Conservation (phyloP, 2,113 vertebrate genomes). For the Agapornis roseicollis region DNA sequence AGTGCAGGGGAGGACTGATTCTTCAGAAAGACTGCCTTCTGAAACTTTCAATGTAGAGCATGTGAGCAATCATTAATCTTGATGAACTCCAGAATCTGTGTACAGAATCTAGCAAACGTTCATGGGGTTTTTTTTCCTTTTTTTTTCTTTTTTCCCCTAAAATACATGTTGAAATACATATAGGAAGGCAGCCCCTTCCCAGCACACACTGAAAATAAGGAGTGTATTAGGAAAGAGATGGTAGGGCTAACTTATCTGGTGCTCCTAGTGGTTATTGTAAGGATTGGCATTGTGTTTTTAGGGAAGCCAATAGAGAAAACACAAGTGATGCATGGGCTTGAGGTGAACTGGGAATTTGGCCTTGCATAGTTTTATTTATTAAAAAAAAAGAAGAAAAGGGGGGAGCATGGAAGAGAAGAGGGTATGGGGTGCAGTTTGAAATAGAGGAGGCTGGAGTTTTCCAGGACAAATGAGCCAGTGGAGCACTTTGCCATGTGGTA, state of each 20-base stretch:
- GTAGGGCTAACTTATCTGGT: not conserved
- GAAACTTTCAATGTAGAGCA: not conserved
- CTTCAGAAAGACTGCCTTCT: not conserved
- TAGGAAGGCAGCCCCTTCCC: not conserved
- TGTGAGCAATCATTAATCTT: not conserved
- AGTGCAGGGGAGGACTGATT: not conserved
- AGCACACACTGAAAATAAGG: not conserved
- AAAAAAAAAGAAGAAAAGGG: fast-evolving
- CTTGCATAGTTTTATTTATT: not conserved
- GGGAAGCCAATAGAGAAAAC: not conserved
- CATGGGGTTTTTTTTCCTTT: not conserved
- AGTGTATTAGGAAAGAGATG: not conserved
- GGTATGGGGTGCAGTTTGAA: not conserved
- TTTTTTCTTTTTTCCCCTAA: fast-evolving
- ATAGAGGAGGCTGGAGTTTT: not conserved
- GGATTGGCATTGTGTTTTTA: not conserved
- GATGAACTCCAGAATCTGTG: not conserved
- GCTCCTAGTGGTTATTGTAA: not conserved
- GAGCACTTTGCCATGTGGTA: not conserved
- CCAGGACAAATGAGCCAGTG: not conserved
- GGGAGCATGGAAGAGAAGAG: not conserved
- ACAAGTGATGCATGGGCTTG: not conserved
- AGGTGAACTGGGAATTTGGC: not conserved
- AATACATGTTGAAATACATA: not conserved
- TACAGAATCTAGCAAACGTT: not conserved